These are phyloP conservation scores for Nebria ingens DNA, from an alignment of 1,140 invertebrate species.

Conservation along the genomic window DNA sequence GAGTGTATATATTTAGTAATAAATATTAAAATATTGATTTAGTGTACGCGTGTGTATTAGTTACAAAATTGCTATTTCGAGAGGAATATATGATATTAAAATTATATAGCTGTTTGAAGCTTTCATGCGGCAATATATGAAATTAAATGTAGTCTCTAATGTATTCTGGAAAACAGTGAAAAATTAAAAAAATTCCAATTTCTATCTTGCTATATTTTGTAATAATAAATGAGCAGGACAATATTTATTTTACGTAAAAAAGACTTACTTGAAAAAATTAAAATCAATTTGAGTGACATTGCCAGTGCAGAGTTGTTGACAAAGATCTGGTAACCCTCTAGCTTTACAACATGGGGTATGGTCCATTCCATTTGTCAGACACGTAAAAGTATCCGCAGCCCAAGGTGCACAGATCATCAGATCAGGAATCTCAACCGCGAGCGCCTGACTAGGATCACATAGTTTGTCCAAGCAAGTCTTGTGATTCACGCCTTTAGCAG, in stretches of 20 bases:
- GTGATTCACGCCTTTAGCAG: constrained; percentile 57
- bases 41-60: no score
- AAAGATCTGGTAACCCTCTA: constrained; percentile 59
- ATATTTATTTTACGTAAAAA: constrained; percentile 6
- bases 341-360: constrained; percentile 69
- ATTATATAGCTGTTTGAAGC: no score
- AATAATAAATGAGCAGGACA: no score
- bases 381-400: constrained; percentile 66
- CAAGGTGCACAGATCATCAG: constrained; percentile 79
- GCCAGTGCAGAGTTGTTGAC: constrained; percentile 63
- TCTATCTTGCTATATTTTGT: no score
- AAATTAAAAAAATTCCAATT: no score
- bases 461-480: constrained; percentile 63
- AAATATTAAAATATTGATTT: no score
- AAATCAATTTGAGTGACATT: constrained; percentile 68
- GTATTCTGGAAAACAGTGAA: no score
- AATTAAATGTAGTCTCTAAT: no score
- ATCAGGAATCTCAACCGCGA: constrained; percentile 51
- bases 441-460: constrained; percentile 60
- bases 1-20: no score
- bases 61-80: no score
- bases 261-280: constrained; percentile 64
- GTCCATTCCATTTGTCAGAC: constrained; percentile 67
- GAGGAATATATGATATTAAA: no score
- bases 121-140: no score